Percentiles rank a stretch among this genome's conserved stretches.
Conservation (phyloP, 2,113 vertebrate species). For the human (Homo sapiens) region GRCh38 chr9:122217501-122218000, state of each 20-base stretch:
- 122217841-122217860: not conserved
- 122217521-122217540: not conserved
- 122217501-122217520: slow-evolving; percentile 23
- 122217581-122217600: not conserved
- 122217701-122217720: not conserved
- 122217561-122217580: not conserved
- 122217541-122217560: not conserved
- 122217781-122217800: not conserved
- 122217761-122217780: not conserved
- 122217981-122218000: not conserved
- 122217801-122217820: not conserved
- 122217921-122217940: not conserved
- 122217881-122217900: not conserved
- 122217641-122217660: not conserved
- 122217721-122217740: not conserved
- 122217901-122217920: not conserved
- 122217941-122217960: not conserved
- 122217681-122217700: slow-evolving; percentile 34
- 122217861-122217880: not conserved
- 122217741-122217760: not conserved
- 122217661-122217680: not conserved
- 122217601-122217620: not conserved
- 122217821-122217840: not conserved
- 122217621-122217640: not conserved
- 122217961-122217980: not conserved